phyloP scores from a whole-genome alignment of 2,113 vertebrate genomes.

The Nipponia nippon region DNA sequence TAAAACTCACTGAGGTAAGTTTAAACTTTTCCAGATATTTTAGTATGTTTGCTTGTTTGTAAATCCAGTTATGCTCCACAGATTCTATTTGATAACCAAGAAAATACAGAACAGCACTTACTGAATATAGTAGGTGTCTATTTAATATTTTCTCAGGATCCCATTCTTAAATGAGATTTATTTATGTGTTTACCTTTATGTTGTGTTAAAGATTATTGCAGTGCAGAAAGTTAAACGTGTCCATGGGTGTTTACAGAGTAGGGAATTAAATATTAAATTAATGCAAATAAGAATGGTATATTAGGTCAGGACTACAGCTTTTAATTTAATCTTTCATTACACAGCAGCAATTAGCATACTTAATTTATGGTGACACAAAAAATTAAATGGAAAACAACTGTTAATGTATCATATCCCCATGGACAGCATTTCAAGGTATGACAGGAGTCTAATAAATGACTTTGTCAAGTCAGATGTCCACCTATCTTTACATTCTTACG shows the following conservation, averaged over 20 bases:
- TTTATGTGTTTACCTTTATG: not conserved
- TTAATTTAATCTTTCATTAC: not conserved
- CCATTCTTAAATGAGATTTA: not conserved
- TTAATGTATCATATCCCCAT: not conserved
- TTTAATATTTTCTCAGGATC: not conserved
- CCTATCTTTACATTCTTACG: not conserved
- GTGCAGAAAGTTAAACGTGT: not conserved
- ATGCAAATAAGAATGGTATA: not conserved
- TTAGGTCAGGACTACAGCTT: not conserved
- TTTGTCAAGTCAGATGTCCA: not conserved
- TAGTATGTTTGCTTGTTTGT: not conserved
- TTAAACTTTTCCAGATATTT: not conserved
- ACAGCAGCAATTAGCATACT: not conserved
- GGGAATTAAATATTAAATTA: not conserved
- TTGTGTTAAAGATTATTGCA: not conserved
- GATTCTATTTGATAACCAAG: not conserved
- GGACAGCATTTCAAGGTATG: not conserved
- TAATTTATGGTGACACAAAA: not conserved
- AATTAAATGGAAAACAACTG: not conserved
- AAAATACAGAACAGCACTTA: not conserved
- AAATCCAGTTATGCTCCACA: not conserved
- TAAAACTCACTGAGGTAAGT: not conserved
- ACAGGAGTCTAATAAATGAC: not conserved
- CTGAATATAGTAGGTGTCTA: not conserved
- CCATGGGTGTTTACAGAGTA: not conserved